Evolutionary conservation across 1,140 invertebrate genomes (phyloP).

Genomic region (Ceratoteleas bidentatus): DNA sequence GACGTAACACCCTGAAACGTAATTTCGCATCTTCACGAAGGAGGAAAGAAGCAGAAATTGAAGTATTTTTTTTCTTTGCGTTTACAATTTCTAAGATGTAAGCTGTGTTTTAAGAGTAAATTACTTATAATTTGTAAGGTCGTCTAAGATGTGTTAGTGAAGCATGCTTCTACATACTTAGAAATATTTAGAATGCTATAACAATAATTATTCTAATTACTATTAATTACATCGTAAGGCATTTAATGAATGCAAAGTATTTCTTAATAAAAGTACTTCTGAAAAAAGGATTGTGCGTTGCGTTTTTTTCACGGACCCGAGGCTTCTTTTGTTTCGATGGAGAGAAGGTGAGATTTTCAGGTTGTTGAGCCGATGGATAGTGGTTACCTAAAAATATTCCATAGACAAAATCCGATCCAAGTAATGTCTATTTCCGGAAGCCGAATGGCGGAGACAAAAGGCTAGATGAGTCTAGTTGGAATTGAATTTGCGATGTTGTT

Average conservation of each 20-base stretch:
- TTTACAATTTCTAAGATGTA: slow-evolving; percentile 72
- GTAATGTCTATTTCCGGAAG: no score
- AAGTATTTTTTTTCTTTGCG: slow-evolving; percentile 74
- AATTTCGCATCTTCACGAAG: slow-evolving; percentile 68
- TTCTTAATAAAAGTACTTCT: slow-evolving; percentile 82
- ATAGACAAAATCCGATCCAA: no score
- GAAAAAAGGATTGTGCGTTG: slow-evolving; percentile 68
- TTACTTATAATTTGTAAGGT: slow-evolving; percentile 79
- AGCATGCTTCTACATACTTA: slow-evolving; percentile 80
- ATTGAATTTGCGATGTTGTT: no score
- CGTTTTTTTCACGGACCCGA: not conserved
- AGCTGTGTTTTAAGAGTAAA: slow-evolving; percentile 77
- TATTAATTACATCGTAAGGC: slow-evolving; percentile 80
- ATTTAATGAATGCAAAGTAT: slow-evolving; percentile 82
- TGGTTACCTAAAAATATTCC: no score
- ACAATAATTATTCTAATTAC: slow-evolving; percentile 81
- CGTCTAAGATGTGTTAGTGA: slow-evolving; percentile 81
- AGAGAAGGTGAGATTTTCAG: no score
- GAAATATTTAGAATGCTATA: slow-evolving; percentile 81
- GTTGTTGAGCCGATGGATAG: no score
- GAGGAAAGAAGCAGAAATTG: slow-evolving; percentile 62
- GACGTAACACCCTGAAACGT: slow-evolving; percentile 51
- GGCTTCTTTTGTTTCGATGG: no score
- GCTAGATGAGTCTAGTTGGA: no score
- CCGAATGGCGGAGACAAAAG: no score